Conservation (phyloP, 2,888 invertebrate genomes). For the Drosophila fulvimacula region DNA sequence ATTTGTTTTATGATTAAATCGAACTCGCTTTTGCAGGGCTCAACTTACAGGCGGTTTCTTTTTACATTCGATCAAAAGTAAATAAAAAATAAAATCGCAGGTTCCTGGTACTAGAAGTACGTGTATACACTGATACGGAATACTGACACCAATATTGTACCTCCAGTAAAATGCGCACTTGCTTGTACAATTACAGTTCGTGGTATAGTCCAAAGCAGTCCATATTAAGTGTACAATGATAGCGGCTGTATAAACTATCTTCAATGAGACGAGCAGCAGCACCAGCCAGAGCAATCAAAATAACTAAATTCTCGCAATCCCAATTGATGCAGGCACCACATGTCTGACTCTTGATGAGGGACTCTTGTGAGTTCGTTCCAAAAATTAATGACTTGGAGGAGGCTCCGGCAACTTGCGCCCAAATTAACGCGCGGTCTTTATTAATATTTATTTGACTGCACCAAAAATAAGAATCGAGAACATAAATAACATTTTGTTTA, state of each 20-base stretch:
- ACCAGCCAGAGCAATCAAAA: conserved; percentile 1
- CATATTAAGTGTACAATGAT: neutral
- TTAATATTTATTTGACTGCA: conserved; percentile 67
- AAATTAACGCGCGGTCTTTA: conserved; percentile 58
- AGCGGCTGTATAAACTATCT: conserved; percentile 16
- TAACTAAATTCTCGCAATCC: conserved; percentile 3
- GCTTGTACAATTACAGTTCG: neutral
- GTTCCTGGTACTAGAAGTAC: conserved; percentile 33
- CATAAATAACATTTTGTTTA: conserved; percentile 70
- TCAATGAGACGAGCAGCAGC: neutral
- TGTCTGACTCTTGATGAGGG: conserved; percentile 31
- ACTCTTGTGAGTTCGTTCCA: conserved; percentile 18
- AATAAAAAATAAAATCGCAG: conserved; percentile 38
- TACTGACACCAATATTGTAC: conserved; percentile 34
- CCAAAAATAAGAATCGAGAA: conserved; percentile 55
- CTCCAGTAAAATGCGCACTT: conserved; percentile 9
- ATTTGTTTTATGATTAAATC: conserved; percentile 52
- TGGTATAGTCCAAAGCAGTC: neutral
- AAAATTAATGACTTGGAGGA: conserved; percentile 46
- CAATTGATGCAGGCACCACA: conserved; percentile 49
- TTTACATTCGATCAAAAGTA: conserved; percentile 58
- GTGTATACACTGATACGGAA: conserved; percentile 17
- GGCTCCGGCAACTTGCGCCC: conserved; percentile 42
- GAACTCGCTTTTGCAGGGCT: conserved; percentile 30
- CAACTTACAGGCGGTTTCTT: conserved; percentile 39